Evolutionary conservation across 2,797 vertebrate genomes (phyloP), one percentile per base, ranked within the genome.

Genomic region (Rhyacichthys aspro): DNA sequence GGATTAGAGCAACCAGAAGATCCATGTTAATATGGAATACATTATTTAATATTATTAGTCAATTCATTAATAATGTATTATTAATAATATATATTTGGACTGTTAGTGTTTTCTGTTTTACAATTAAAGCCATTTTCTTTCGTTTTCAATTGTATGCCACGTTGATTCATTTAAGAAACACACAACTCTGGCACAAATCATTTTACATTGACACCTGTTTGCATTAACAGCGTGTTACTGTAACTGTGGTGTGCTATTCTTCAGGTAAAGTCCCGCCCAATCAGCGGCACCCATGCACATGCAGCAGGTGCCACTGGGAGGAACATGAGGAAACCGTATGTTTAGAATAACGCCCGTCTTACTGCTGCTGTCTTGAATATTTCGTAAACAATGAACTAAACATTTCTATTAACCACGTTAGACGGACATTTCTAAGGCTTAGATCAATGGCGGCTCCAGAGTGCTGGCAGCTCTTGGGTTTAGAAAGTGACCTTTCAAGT

Each of bases 201-300:
- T 28, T 28, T 28, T 5, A 28, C 4, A 11, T n/a, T 7, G 12
- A 41, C 38, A 41, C 39, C 39, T 41, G 7, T 41, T 11, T 41
- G 7, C 19, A 23, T 28, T 28, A 28, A 28, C 23, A 28, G 23
- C 23, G 7, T 28, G 23, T 5, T 6, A 28, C 23, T 2, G 37
- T 12, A 11, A 41, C 39, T 14, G 3, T 15, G 39, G 12, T 41
- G 39, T 14, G 11, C 39, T n/a, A 7, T 41, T 41, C 36, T 17
- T 0, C 55, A 76, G 72, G 70, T 77, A 48, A 67, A 0, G 16
- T 15, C 14, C 1, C 0, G 28, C 59, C 86, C 88, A 89, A 88
- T 86, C 80, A 84, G 74, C 43, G 11, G 42, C 32, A 11, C 23
- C 6, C 49, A 86, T 87, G 83, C 66, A 81, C 82, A 80, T 79